phyloP scores from a whole-genome alignment of 2,797 vertebrate species.

The Discoglossus pictus region DNA sequence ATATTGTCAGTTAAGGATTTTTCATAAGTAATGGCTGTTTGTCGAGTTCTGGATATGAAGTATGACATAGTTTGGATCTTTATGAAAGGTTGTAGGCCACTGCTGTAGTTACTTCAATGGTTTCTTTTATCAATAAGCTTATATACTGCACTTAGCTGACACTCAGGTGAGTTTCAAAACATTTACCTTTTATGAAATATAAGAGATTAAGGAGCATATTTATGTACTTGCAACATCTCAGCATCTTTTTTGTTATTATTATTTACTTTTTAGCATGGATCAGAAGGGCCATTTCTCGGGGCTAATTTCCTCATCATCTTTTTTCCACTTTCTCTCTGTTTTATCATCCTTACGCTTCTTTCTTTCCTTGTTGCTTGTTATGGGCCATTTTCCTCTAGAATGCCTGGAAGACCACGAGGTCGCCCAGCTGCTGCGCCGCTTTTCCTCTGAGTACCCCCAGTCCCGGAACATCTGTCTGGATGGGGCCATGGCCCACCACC shows the following conservation, averaged over 20 bases:
- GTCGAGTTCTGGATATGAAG: no score
- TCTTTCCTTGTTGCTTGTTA: constrained; percentile 67
- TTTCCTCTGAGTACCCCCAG: constrained; percentile 86
- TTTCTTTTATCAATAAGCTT: no score
- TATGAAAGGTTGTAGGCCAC: no score
- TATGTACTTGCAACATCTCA: no score
- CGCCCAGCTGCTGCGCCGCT: constrained; percentile 90
- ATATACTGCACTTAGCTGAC: no score
- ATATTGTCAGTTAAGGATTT: no score
- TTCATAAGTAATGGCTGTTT: no score
- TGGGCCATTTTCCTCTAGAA: constrained; percentile 84
- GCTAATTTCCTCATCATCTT: constrained; percentile 45
- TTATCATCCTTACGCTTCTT: constrained; percentile 58
- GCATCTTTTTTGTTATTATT: background rate
- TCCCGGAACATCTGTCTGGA: constrained; percentile 85
- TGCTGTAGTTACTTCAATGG: no score
- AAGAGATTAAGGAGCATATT: no score
- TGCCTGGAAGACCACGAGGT: constrained; percentile 88
- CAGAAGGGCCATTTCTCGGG: constrained; percentile 24
- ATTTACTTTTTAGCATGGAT: constrained; percentile 23
- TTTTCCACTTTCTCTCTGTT: constrained; percentile 27
- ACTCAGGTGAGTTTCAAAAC: no score
- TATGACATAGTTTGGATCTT: no score
- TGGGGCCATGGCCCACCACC: constrained; percentile 91
- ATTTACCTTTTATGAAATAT: no score